Conservation (phyloP, 1,140 invertebrate genomes). For the Berghia stephanieae region DNA sequence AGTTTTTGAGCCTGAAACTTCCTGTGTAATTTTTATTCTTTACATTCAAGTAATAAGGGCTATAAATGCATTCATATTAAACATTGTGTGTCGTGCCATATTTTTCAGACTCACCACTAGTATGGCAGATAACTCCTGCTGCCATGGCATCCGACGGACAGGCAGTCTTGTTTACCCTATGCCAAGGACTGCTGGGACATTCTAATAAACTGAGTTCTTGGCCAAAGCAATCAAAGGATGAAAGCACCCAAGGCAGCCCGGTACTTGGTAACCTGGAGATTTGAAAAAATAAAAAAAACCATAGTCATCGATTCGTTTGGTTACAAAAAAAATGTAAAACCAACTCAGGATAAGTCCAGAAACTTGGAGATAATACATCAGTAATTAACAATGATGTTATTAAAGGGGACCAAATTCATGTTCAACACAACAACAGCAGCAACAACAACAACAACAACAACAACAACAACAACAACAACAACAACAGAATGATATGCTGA, state of each 20-base stretch:
- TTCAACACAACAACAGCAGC: no score
- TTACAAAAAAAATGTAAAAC: no score
- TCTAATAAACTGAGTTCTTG: constrained; percentile 75
- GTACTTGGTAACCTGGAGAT: background rate
- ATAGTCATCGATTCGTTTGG: no score
- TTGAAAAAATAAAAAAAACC: background rate
- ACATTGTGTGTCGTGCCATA: background rate
- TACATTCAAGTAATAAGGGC: background rate
- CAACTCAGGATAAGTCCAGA: background rate
- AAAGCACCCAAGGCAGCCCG: constrained; percentile 22
- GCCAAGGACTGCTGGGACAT: constrained; percentile 80
- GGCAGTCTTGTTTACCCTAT: constrained; percentile 73
- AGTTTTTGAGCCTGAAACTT: no score
- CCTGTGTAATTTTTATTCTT: no score
- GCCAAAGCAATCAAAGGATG: constrained; percentile 72
- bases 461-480: no score
- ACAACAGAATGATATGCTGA: no score
- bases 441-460: no score
- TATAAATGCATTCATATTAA: background rate
- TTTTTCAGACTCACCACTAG: background rate
- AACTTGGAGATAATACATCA: background rate
- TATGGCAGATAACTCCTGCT: constrained; percentile 26
- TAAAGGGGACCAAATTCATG: no score
- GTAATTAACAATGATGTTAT: background rate
- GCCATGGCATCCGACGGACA: background rate